Conservation (phyloP, 2,888 invertebrate genomes). For the Tetrapedia diversipes region DNA sequence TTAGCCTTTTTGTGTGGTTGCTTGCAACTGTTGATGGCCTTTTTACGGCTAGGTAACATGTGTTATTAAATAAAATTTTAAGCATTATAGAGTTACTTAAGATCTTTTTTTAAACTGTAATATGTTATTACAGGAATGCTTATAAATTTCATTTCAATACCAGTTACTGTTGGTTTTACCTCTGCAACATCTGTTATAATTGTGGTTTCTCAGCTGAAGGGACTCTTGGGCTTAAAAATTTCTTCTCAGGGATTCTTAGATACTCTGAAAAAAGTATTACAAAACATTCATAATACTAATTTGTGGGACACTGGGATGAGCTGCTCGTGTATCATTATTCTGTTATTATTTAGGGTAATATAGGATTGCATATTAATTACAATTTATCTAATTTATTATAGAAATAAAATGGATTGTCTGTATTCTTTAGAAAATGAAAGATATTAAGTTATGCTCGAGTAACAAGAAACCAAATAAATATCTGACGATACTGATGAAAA, state of each 20-base stretch:
- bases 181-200: slow-evolving; percentile 96
- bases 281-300: slow-evolving; percentile 88
- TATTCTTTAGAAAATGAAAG: slow-evolving; percentile 87
- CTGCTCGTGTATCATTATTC: slow-evolving; percentile 88
- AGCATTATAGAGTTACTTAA: background rate
- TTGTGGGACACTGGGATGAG: slow-evolving; percentile 89
- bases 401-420: background rate
- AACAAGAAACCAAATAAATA: slow-evolving; percentile 81
- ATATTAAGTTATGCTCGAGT: slow-evolving; percentile 84
- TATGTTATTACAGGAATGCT: slow-evolving; percentile 87
- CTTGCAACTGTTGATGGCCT: slow-evolving; percentile 92
- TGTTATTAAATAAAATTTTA: slow-evolving; percentile 15
- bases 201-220: slow-evolving; percentile 92
- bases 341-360: slow-evolving; percentile 90
- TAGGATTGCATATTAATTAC: background rate
- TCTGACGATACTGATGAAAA: slow-evolving; percentile 84
- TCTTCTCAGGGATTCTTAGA: slow-evolving; percentile 90
- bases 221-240: slow-evolving; percentile 89
- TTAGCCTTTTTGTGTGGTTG: slow-evolving; percentile 93
- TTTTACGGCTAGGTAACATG: slow-evolving; percentile 89
- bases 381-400: background rate
- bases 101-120: background rate
- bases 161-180: slow-evolving; percentile 95
- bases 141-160: slow-evolving; percentile 95
- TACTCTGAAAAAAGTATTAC: slow-evolving; percentile 88